Conservation (phyloP, 1,140 invertebrate species). For the Vanessa atalanta region DNA sequence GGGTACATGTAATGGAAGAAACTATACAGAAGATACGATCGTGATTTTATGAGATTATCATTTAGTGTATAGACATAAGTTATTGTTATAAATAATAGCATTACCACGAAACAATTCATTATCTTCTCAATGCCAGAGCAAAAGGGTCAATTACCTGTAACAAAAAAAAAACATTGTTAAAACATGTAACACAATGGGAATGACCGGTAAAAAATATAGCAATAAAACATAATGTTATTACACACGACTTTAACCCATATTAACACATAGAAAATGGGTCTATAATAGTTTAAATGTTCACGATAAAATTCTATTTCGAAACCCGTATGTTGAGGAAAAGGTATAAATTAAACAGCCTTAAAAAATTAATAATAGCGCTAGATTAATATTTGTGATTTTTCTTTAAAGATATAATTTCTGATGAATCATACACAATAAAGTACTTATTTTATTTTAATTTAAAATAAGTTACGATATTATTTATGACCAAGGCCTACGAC, state of each 20-base stretch:
- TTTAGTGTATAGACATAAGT: too few species aligned
- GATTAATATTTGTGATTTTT: slow-evolving; percentile 3
- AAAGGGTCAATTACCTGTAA: slow-evolving; percentile 71
- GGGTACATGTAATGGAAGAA: too few species aligned
- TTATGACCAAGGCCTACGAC: too few species aligned
- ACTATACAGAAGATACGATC: too few species aligned
- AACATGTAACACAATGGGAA: slow-evolving; percentile 44
- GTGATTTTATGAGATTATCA: too few species aligned
- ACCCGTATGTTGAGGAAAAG: slow-evolving; percentile 22
- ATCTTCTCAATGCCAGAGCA: slow-evolving; percentile 45
- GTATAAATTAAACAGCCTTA: slow-evolving; percentile 16
- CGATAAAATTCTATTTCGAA: neutral
- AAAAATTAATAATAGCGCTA: slow-evolving; percentile 17
- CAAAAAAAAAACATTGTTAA: slow-evolving; percentile 55
- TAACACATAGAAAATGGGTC: neutral
- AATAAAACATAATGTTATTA: neutral
- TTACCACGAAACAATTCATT: slow-evolving; percentile 32
- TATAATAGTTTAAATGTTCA: neutral
- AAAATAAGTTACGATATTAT: too few species aligned
- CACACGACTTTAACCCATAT: neutral
- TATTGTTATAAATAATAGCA: slow-evolving; percentile 28
- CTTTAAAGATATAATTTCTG: slow-evolving; percentile 1
- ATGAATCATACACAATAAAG: slow-evolving; percentile 1
- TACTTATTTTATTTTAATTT: neutral
- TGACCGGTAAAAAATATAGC: slow-evolving; percentile 29